Base-by-base conservation (phyloP, 2,888 invertebrate genomes). In the Euclidia mi region DNA sequence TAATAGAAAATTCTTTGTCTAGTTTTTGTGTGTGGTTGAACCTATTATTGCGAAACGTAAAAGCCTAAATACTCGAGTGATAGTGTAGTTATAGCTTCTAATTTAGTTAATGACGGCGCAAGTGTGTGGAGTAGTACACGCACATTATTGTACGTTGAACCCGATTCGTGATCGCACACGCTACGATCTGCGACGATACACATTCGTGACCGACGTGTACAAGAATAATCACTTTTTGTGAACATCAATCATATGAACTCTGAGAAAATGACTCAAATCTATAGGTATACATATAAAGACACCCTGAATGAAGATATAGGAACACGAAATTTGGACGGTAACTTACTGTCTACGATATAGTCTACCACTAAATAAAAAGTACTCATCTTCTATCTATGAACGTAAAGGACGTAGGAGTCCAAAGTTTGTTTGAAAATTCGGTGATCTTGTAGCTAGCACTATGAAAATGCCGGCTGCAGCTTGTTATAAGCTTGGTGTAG, bases 131-230 rank as follows among this genome's bases (percentile, higher is more conserved):
- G 14, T 35, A 47, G 57, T 67, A 65, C 65, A 60, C 65, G 61
- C 64, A 59, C 65, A 75, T 75, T 73, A 81, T 65, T 81, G 82
- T 78, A 61, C 82, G 68, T 81, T 85, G 84, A 85, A 83, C 82
- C 67, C 78, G 35, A 50, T 68, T 69, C 65, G 79, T 80, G 78
- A 80, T 78, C 71, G 73, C 47, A 51, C 66, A 71, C 69, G 52
- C 43, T 70, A 77, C 74, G 75, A 76, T 77, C 29, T 46, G 48
- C 65, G 48, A 65, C 60, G 56, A 52, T 73, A 64, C 58, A 56
- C 71, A 6, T 66, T 79, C 83, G 83, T 84, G 83, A 82, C 79
- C 72, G 69, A 78, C 61, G 65, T 31, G 20, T 28, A 37, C 17
- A 17, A 10, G 4, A 53, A 45, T 57, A 50, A 48, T 49, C 61